Evolutionary conservation across 2,888 invertebrate species (phyloP).

Genomic region (Creontiades dilutus): DNA sequence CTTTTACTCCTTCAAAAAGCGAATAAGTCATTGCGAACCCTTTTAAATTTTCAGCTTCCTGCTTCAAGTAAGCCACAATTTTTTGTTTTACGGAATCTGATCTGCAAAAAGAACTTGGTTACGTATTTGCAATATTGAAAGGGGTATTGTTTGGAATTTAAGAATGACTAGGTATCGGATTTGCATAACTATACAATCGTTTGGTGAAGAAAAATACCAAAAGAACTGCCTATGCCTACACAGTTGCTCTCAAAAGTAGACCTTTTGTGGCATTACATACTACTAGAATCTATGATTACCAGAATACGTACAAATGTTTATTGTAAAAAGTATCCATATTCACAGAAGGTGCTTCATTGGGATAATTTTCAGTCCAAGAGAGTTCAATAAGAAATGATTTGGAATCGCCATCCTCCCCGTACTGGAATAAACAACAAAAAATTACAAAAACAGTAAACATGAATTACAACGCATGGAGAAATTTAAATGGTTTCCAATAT

Average conservation of each 20-base stretch:
- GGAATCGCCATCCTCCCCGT: conserved; percentile 87
- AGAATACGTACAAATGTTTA: conserved; percentile 89
- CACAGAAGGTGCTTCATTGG: conserved; percentile 88
- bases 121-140: too few relatives aligned
- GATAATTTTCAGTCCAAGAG: conserved; percentile 92
- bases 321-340: conserved; percentile 96
- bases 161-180: too few relatives aligned
- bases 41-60: conserved; percentile 89
- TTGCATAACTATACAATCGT: too few relatives aligned
- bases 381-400: conserved; percentile 94
- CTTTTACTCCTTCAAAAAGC: conserved; percentile 93
- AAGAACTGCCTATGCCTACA: too few relatives aligned
- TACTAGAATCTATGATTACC: too few relatives aligned
- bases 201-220: too few relatives aligned
- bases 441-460: neutral
- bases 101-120: conserved; percentile 6
- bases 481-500: too few relatives aligned
- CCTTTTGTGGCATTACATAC: too few relatives aligned
- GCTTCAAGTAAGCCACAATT: conserved; percentile 82
- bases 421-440: conserved; percentile 82
- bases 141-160: too few relatives aligned
- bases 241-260: too few relatives aligned
- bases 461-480: too few relatives aligned
- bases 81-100: conserved; percentile 80
- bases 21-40: conserved; percentile 97